Conservation (phyloP, 2,113 vertebrate genomes). For the Ailurus styani region DNA sequence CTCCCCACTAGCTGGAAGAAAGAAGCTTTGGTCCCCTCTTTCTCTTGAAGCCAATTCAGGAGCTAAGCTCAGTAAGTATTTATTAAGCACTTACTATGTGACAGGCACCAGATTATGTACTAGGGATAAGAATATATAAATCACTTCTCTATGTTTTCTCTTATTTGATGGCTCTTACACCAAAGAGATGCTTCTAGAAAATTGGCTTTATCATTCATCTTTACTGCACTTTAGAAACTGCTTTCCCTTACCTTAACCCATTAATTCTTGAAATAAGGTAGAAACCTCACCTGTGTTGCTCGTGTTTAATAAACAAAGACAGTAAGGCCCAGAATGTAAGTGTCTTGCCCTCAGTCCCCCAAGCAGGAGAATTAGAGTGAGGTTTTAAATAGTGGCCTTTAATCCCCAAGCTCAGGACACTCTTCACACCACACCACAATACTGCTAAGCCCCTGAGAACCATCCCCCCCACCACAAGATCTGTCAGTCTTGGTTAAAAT, state of each 20-base stretch:
- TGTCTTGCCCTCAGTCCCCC: background rate
- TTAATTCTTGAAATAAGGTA: slow-evolving; percentile 5
- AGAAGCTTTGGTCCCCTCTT: background rate
- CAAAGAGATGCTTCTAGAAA: background rate
- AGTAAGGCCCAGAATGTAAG: background rate
- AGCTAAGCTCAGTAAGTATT: background rate
- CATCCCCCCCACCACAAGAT: background rate
- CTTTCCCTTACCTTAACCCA: background rate
- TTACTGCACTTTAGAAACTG: slow-evolving; percentile 21
- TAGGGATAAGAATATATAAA: background rate
- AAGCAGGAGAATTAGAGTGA: background rate
- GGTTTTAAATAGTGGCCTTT: background rate
- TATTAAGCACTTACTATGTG: background rate
- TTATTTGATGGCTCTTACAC: background rate
- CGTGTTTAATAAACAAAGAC: background rate
- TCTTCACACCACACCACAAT: background rate
- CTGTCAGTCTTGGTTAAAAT: background rate
- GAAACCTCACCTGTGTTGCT: background rate
- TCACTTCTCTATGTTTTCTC: background rate
- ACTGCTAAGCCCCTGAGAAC: background rate
- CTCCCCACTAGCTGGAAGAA: background rate
- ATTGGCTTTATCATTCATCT: background rate
- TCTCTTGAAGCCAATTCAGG: background rate
- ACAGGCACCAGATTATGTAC: background rate
- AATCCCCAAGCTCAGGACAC: background rate